Evolutionary conservation across 2,797 vertebrate genomes (phyloP).

Genomic region (Silurus aristotelis): DNA sequence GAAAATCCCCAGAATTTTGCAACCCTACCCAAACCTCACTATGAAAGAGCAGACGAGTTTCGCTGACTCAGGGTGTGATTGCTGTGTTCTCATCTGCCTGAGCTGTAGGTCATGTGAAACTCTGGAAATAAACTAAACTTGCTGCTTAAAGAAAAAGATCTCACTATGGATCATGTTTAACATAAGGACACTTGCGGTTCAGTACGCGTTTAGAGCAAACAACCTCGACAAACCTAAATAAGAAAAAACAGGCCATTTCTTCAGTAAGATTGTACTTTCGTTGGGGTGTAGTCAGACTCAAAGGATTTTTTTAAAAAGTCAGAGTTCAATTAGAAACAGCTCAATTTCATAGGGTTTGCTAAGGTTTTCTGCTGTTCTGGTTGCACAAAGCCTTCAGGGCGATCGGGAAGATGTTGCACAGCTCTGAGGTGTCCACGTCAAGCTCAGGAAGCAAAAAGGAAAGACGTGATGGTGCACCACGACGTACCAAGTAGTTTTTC

Average conservation of each 20-base stretch:
- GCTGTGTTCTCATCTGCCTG: background rate
- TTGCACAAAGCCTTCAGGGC: background rate
- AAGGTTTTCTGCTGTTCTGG: background rate
- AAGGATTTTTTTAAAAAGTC: background rate
- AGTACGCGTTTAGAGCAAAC: background rate
- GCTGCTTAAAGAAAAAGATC: background rate
- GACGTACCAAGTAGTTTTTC: constrained; percentile 76
- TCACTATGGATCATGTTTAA: background rate
- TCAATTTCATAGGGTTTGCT: background rate
- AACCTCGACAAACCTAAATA: background rate
- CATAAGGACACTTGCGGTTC: background rate
- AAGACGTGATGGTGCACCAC: background rate
- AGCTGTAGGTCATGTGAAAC: background rate
- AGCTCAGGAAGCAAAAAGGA: background rate
- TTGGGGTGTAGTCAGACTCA: background rate
- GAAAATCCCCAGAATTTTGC: too few relatives aligned
- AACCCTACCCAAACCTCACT: too few relatives aligned
- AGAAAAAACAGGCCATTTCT: background rate
- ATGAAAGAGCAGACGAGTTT: background rate
- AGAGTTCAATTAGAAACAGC: background rate
- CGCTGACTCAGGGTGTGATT: background rate
- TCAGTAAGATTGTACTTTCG: background rate
- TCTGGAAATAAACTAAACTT: background rate
- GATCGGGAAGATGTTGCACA: background rate
- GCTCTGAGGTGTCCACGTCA: background rate